Evolutionary conservation across 2,113 vertebrate genomes (phyloP).

Genomic region (Entosphenus tridentatus): DNA sequence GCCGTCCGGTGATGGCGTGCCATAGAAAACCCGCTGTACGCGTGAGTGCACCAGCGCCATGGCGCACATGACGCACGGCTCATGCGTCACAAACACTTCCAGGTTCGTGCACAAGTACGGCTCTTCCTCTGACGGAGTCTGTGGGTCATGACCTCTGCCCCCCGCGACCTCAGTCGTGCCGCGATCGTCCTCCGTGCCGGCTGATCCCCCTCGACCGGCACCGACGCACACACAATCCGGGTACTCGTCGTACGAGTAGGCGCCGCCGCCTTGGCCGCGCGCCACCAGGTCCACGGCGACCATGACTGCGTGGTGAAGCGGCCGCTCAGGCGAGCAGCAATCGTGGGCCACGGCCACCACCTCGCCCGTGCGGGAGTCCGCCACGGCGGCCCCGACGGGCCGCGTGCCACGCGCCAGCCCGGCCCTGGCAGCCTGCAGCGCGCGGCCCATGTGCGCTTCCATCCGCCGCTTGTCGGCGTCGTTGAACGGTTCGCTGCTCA

Average conservation of each 20-base stretch:
- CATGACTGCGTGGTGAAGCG: slow-evolving; percentile 48
- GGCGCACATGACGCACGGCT: slow-evolving; percentile 57
- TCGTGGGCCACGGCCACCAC: slow-evolving; percentile 40
- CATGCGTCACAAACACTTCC: slow-evolving; percentile 47
- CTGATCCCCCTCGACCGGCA: too few relatives aligned
- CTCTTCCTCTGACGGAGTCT: neutral
- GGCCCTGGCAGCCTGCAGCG: slow-evolving; percentile 24
- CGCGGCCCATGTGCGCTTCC: slow-evolving; percentile 31
- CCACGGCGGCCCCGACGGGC: slow-evolving; percentile 31
- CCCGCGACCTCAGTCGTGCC: neutral
- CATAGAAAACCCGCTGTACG: slow-evolving; percentile 47
- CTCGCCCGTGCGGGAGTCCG: slow-evolving; percentile 21
- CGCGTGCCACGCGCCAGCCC: slow-evolving; percentile 21
- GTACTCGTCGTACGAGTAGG: slow-evolving; percentile 19
- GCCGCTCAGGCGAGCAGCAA: slow-evolving; percentile 18
- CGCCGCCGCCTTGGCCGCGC: slow-evolving; percentile 34
- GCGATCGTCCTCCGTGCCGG: too few relatives aligned
- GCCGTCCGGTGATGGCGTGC: slow-evolving; percentile 22
- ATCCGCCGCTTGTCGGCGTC: slow-evolving; percentile 22
- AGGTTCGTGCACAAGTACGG: slow-evolving; percentile 57
- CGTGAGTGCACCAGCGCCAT: slow-evolving; percentile 63
- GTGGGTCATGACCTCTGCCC: too few relatives aligned
- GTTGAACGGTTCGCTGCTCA: slow-evolving; percentile 30
- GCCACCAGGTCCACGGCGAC: slow-evolving; percentile 55
- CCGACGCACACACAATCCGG: slow-evolving; percentile 16